Evolutionary conservation across 2,888 invertebrate species (phyloP), one percentile per base, ranked within the genome.

Genomic region (Brenthis daphne): DNA sequence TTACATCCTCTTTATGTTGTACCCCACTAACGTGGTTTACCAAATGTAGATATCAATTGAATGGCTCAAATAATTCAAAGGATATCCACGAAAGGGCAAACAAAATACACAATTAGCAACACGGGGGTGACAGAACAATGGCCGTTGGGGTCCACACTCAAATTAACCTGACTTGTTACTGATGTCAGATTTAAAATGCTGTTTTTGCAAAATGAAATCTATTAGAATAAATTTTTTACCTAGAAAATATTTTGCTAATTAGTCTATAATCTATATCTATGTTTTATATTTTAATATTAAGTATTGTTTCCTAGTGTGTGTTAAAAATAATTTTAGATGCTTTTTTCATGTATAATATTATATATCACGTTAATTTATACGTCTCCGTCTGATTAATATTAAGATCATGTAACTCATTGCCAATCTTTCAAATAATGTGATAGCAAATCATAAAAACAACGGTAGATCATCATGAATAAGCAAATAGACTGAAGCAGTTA

Each of bases 101-200:
- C 89, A 90, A 90, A 89, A 90, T 60, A 87, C 85, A 87, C 84
- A 89, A 90, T 88, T 90, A 88, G 83, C 80, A 77, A 73, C 76
- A 77, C 79, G 75, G 76, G 86, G 87, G 85, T 79, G 80, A 78
- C 77, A 80, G 75, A 73, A 89, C 85, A 89, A 89, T 85, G 78
- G 82, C 83, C 85, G 80, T 84, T 69, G 76, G 76, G 78, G 82
- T 79, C 82, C 82, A 78, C 79, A 79, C 79, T 83, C 76, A 79
- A 82, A 82, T 83, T 85, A 89, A 89, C 90, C 89, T 89, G 88
- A 89, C 89, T 89, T 88, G 88, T 88, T 86, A 86, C 84, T 84
- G 82, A 84, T 86, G 86, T 81, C 86, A 83, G 78, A 48, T 60
- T 58, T 60, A n/a, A 50, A 60, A 29, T 11, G 37, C 11, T 43